Conservation (phyloP, 1,140 invertebrate genomes). For the Magallana angulata region DNA sequence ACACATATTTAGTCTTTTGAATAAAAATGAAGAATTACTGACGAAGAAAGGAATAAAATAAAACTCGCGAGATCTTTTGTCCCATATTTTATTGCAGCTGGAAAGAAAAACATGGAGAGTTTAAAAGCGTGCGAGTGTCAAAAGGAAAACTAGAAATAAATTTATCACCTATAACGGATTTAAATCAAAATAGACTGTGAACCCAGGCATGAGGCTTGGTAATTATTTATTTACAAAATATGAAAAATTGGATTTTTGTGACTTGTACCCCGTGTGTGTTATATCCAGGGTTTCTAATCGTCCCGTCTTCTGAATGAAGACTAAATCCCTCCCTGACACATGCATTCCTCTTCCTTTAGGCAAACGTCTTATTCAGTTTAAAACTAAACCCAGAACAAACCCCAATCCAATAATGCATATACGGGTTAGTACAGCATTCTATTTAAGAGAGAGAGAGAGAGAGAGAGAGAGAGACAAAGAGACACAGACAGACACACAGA, state of each 20-base stretch:
- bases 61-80: background rate
- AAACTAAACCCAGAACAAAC: no score
- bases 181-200: background rate
- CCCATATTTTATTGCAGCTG: slow-evolving; percentile 22
- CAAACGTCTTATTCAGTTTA: no score
- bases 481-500: no score
- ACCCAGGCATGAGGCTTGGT: background rate
- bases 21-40: slow-evolving; percentile 11
- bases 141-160: slow-evolving; percentile 22
- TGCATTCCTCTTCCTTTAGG: no score
- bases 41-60: background rate
- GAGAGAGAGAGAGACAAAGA: no score
- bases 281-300: background rate
- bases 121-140: slow-evolving; percentile 17
- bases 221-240: slow-evolving; percentile 36
- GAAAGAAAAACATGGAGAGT: slow-evolving; percentile 9
- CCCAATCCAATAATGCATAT: no score
- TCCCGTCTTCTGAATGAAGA: no score
- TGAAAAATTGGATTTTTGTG: slow-evolving; percentile 28
- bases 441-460: no score
- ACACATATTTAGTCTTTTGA: slow-evolving; percentile 10
- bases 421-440: no score
- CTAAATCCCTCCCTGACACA: no score
- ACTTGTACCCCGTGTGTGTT: background rate
- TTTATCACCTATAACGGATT: slow-evolving; percentile 30